phyloP scores from a whole-genome alignment of 2,888 invertebrate species.

The Dione vanillae region DNA sequence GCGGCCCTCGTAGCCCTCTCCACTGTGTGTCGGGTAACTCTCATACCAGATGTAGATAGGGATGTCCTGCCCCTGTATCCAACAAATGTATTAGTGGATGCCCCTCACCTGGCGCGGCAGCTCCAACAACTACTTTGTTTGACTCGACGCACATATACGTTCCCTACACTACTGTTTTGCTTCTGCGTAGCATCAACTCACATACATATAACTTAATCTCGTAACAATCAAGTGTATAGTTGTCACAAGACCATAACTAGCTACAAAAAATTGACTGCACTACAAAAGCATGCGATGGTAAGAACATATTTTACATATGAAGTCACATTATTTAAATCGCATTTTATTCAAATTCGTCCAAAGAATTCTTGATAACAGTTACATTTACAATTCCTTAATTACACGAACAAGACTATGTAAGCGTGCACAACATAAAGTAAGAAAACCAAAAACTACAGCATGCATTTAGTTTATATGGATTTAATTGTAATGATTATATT shows the following conservation, averaged over 20 bases:
- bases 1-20: slow-evolving; percentile 96
- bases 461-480: slow-evolving; percentile 41
- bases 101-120: slow-evolving; percentile 54
- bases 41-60: slow-evolving; percentile 99
- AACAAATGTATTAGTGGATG: slow-evolving; percentile 52
- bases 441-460: slow-evolving; percentile 47
- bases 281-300: slow-evolving; percentile 44
- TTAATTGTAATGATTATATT: slow-evolving; percentile 28
- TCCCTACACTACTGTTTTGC: slow-evolving; percentile 33
- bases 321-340: not conserved
- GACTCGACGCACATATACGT: slow-evolving; percentile 31
- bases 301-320: slow-evolving; percentile 28
- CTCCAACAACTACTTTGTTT: slow-evolving; percentile 44
- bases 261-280: slow-evolving; percentile 34
- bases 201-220: slow-evolving; percentile 32
- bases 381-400: slow-evolving; percentile 21
- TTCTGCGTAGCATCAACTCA: slow-evolving; percentile 36
- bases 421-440: slow-evolving; percentile 54
- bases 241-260: slow-evolving; percentile 38
- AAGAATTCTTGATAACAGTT: slow-evolving; percentile 28
- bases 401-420: slow-evolving; percentile 31
- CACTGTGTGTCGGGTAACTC: slow-evolving; percentile 98
- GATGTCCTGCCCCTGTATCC: slow-evolving; percentile 94
- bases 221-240: slow-evolving; percentile 39
- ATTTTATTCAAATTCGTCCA: slow-evolving; percentile 26